Conservation (phyloP, 2,888 invertebrate species). For the Caenorhabditis sp. region DNA sequence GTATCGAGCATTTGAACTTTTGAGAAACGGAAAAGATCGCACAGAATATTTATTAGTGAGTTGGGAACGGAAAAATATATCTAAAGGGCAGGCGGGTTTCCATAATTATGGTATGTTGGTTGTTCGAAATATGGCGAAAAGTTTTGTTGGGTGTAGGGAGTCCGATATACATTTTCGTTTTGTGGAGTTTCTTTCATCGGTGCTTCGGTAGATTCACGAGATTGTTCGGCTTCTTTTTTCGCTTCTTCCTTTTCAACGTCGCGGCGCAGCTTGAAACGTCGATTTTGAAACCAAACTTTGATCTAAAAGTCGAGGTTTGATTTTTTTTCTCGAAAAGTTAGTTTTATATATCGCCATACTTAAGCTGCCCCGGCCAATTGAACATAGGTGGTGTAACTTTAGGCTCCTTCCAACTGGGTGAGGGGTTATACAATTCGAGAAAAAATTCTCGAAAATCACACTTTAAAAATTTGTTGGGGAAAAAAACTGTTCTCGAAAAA, state of each 20-base stretch:
- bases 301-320: slow-evolving; percentile 14
- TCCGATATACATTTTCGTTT: background rate
- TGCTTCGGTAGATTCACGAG: background rate
- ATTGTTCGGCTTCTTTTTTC: background rate
- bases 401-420: too few relatives aligned
- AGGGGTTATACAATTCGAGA: too few relatives aligned
- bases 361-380: too few relatives aligned
- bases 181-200: background rate
- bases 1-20: slow-evolving; percentile 94
- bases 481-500: too few relatives aligned
- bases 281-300: slow-evolving; percentile 46
- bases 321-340: too few relatives aligned
- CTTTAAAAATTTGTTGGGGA: too few relatives aligned
- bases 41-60: slow-evolving; percentile 92
- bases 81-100: background rate
- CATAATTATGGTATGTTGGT: background rate
- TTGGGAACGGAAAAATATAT: background rate
- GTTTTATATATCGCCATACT: too few relatives aligned
- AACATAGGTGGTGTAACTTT: too few relatives aligned
- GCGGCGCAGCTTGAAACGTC: slow-evolving; percentile 19
- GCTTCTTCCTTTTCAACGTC: background rate
- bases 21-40: slow-evolving; percentile 91
- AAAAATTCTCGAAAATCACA: too few relatives aligned
- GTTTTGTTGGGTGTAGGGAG: background rate
- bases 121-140: background rate